phyloP scores from a whole-genome alignment of 2,797 vertebrate species.

The Crypturellus tataupa region DNA sequence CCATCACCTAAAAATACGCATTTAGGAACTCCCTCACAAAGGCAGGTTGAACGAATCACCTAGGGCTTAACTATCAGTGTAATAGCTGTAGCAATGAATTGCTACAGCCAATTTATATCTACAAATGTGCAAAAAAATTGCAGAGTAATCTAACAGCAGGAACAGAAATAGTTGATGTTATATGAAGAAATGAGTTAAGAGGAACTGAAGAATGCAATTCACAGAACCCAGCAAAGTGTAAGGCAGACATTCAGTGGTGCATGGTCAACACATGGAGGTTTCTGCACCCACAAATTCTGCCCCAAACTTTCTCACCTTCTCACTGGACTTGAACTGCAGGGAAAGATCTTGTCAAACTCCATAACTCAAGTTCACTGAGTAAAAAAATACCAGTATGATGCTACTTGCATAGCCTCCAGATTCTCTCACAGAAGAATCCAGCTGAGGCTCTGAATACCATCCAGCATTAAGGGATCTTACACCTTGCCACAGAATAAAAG shows the following conservation, averaged over 20 bases:
- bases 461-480: background rate
- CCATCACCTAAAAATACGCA: background rate
- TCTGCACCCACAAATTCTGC: background rate
- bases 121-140: background rate
- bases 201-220: background rate
- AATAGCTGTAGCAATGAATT: background rate
- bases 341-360: background rate
- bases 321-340: background rate
- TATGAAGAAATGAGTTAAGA: background rate
- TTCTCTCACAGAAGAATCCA: background rate
- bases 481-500: background rate
- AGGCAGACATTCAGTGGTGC: fast-evolving
- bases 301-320: background rate
- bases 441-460: background rate
- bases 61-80: background rate
- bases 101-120: background rate
- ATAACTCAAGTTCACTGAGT: too few relatives aligned
- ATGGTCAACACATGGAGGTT: background rate
- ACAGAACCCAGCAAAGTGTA: background rate
- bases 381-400: background rate
- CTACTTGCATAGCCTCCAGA: background rate
- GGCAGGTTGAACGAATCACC: background rate
- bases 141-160: background rate
- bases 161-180: background rate
- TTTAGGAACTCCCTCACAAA: background rate